These are phyloP conservation scores for Rhombomys opimus DNA, from an alignment of 2,113 vertebrate genomes.

Conservation along the genomic window DNA sequence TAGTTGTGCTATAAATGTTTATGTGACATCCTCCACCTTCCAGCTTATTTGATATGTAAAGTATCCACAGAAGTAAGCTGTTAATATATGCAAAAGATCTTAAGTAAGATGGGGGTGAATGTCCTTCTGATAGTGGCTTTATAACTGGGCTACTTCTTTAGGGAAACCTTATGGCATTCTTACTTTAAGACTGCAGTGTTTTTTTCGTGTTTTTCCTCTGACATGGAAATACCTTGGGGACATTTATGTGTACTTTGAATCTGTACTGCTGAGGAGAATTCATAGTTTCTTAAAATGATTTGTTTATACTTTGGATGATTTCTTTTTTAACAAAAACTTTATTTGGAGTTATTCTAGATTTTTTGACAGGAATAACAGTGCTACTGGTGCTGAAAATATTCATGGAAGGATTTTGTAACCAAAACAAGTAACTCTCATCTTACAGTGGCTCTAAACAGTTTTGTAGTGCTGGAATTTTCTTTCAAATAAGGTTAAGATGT, in stretches of 20 bases:
- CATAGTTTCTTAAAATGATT: neutral
- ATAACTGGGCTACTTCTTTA: neutral
- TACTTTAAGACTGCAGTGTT: neutral
- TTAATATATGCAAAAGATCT: neutral
- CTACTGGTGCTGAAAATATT: neutral
- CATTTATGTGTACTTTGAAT: neutral
- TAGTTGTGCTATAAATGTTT: neutral
- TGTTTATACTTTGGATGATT: neutral
- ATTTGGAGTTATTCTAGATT: neutral
- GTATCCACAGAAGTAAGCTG: neutral
- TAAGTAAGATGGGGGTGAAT: neutral
- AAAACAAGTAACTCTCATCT: neutral
- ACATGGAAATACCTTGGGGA: neutral
- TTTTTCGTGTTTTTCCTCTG: neutral
- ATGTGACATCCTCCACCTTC: neutral
- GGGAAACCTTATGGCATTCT: neutral
- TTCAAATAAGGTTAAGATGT: slow-evolving; percentile 34
- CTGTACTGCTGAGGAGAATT: no score
- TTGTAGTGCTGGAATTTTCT: neutral
- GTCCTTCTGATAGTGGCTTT: neutral
- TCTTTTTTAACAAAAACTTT: neutral
- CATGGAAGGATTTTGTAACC: neutral
- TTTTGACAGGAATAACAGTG: neutral
- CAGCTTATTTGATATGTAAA: neutral
- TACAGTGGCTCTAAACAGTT: neutral